Percentiles rank a stretch among this genome's conserved stretches.
Evolutionary conservation across 2,888 invertebrate species (phyloP).

Genomic region (Orthosia gothica): DNA sequence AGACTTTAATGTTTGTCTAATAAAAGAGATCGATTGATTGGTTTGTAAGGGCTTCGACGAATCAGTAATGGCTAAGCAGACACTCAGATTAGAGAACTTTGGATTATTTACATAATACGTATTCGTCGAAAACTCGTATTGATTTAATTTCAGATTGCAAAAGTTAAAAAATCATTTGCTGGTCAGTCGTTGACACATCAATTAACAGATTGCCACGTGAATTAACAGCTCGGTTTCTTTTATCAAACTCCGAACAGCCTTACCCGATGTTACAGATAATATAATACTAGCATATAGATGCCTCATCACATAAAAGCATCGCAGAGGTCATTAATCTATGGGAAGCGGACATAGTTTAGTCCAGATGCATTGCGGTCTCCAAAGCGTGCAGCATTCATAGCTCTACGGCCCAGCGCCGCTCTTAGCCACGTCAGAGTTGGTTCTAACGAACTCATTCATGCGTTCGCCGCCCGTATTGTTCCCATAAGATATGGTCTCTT

Average conservation of each 20-base stretch:
- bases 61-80: neutral
- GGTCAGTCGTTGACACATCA: neutral
- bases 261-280: no score
- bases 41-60: neutral
- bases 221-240: no score
- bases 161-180: neutral
- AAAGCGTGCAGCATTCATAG: constrained; percentile 11
- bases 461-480: constrained; percentile 70
- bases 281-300: no score
- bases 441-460: constrained; percentile 78
- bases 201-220: no score
- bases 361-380: constrained; percentile 28
- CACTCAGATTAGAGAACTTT: neutral
- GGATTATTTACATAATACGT: neutral
- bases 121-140: neutral
- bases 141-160: neutral
- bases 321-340: neutral
- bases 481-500: constrained; percentile 77
- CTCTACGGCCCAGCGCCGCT: constrained; percentile 35
- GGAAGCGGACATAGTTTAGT: neutral
- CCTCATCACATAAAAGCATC: neutral
- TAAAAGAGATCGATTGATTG: neutral
- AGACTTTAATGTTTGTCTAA: neutral
- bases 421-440: constrained; percentile 62
- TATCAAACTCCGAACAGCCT: no score